Evolutionary conservation across 2,888 invertebrate species (phyloP).

Genomic region (Acanthococcus lagerstroemiae): DNA sequence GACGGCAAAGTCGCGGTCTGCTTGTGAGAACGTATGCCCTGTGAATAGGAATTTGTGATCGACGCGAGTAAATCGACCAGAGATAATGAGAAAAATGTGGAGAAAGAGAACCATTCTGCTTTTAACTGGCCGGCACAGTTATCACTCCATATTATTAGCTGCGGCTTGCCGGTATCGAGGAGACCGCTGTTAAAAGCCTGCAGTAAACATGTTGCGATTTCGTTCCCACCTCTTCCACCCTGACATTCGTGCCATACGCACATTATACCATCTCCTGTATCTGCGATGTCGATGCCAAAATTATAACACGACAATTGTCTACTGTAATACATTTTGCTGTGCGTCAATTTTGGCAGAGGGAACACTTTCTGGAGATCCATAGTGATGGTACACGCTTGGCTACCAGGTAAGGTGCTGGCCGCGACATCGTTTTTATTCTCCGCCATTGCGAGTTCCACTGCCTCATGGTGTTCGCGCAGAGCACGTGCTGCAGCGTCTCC

Average conservation of each 20-base stretch:
- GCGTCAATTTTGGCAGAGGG: conserved; percentile 38
- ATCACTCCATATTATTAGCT: too few relatives aligned
- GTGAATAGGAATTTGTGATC: not conserved
- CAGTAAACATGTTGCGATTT: conserved; percentile 33
- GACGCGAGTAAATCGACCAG: not conserved
- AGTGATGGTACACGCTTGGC: conserved; percentile 32
- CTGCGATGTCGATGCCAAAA: conserved; percentile 36
- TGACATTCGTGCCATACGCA: conserved; percentile 35
- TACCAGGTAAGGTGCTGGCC: conserved; percentile 34
- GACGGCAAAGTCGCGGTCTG: not conserved
- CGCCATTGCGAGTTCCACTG: not conserved
- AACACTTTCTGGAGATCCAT: too few relatives aligned
- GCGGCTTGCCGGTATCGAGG: conserved; percentile 13
- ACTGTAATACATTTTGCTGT: conserved; percentile 38
- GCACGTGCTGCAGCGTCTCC: not conserved
- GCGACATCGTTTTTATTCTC: not conserved
- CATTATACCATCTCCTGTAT: conserved; percentile 26
- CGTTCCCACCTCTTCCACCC: too few relatives aligned
- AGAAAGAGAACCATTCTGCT: conserved; percentile 39
- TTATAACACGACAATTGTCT: conserved; percentile 38
- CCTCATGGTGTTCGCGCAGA: not conserved
- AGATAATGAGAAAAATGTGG: conserved; percentile 36
- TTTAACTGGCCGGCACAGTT: conserved; percentile 36
- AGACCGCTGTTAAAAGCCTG: conserved; percentile 30
- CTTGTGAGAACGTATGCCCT: not conserved